Evolutionary conservation across 2,797 vertebrate species (phyloP).

Genomic region (Sebastes cheni): DNA sequence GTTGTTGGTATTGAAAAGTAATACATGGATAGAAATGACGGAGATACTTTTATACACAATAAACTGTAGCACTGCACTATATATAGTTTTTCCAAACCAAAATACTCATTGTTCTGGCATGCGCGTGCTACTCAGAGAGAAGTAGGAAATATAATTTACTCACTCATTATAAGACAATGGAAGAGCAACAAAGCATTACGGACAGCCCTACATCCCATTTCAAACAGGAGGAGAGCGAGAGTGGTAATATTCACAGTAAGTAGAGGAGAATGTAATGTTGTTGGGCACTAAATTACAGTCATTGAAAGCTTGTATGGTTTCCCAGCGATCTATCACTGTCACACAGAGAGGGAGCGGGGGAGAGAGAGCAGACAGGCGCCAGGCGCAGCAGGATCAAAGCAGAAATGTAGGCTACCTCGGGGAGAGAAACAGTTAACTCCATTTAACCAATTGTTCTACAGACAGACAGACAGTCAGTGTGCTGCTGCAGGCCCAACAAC

Average conservation of each 20-base stretch:
- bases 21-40: not conserved
- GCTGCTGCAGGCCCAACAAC: constrained; percentile 57
- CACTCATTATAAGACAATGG: constrained; percentile 71
- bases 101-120: constrained; percentile 61
- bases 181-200: constrained; percentile 59
- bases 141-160: constrained; percentile 69
- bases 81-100: constrained; percentile 37
- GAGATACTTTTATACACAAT: not conserved
- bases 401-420: constrained; percentile 80
- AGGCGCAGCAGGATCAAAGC: constrained; percentile 88
- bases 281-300: constrained; percentile 75
- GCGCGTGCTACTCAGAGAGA: constrained; percentile 55
- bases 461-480: constrained; percentile 56
- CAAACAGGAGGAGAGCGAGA: constrained; percentile 56
- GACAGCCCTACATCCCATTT: constrained; percentile 40
- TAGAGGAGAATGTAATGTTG: constrained; percentile 71
- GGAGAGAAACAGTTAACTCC: constrained; percentile 85
- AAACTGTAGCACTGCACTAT: not conserved
- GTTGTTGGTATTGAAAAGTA: not conserved
- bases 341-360: constrained; percentile 60
- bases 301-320: constrained; percentile 74
- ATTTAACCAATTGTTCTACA: constrained; percentile 85
- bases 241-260: constrained; percentile 68
- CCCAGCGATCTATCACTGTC: constrained; percentile 76
- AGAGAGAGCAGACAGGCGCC: constrained; percentile 84